Base-by-base conservation (phyloP, 2,113 vertebrate species). In the Myrmophylax atrothorax region DNA sequence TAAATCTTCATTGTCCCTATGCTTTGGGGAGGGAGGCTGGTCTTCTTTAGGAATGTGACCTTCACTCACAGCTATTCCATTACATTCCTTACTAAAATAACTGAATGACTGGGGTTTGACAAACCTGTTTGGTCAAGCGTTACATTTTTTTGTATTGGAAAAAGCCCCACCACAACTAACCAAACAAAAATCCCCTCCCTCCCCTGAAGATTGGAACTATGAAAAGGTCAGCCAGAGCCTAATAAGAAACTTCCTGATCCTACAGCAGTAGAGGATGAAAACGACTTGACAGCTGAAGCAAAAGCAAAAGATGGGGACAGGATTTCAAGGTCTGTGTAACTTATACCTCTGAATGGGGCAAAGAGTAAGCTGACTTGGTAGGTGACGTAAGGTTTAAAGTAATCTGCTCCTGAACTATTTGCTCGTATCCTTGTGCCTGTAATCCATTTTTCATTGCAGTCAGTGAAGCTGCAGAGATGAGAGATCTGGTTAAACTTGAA, bases 401-500 rank as follows among this genome's bases (percentile, higher is more conserved):
- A 92, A 94, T 84, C 63, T 90, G 42, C 92, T 80, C 38, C 67
- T 86, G 72, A 95, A 38, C 50, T 85, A 35, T 86, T 88, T 83
- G 58, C 31, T 88, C 40, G 84, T 91, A 70, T 93, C 12, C 59
- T 73, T 90, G 35, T 16, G 63, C 38, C 55, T 62, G 33, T 93
- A 90, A 92, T 84, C 77, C 6, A 63, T 86, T 88, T 92, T 94
- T 92, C 90, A 63, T 77, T 90, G 76, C 72, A 90, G 75, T 46
- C 55, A 62, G 58, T 33, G 63, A 64, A 85, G 58, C 15, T 49
- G n/a, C 67, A 76, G 25, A 90, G 67, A 76, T 53, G 56, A 90
- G 68, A 90, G 25, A 66, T 76, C 53, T 93, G 75, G 67, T 86
- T 92, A 84, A 94, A 91, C 52, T 76, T 80, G 78, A 92, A 53